phyloP scores from a whole-genome alignment of 2,888 invertebrate genomes.

The Tineola bisselliella region DNA sequence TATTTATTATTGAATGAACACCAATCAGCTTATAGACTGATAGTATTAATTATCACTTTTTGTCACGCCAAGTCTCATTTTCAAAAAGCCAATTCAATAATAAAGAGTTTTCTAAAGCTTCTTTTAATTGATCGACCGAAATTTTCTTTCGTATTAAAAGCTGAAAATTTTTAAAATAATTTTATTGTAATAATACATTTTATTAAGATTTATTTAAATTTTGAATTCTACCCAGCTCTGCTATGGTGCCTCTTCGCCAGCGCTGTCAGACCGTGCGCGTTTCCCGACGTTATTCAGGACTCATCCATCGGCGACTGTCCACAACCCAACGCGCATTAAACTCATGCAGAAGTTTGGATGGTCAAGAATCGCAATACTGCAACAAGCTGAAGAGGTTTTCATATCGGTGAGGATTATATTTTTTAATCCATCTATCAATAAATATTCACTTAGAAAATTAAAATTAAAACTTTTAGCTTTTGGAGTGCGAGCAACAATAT shows the following conservation, averaged over 20 bases:
- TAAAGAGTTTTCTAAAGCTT: not conserved
- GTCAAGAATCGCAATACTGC: conserved; percentile 96
- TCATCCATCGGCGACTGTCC: conserved; percentile 98
- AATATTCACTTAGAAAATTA: too few relatives aligned
- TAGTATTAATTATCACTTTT: not conserved
- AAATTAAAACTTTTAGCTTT: too few relatives aligned
- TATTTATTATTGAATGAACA: not conserved
- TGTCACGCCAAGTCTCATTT: not conserved
- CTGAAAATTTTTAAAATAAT: too few relatives aligned
- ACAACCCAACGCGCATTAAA: conserved; percentile 96
- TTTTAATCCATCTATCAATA: not conserved
- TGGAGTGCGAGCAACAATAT: too few relatives aligned
- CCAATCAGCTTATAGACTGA: not conserved
- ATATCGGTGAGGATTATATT: conserved; percentile 75
- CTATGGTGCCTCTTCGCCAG: conserved; percentile 98
- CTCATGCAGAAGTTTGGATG: conserved; percentile 97
- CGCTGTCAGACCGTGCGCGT: conserved; percentile 93
- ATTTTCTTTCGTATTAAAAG: too few relatives aligned
- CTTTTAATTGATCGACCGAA: not conserved
- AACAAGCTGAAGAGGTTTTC: conserved; percentile 98
- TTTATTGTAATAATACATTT: too few relatives aligned
- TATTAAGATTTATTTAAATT: too few relatives aligned
- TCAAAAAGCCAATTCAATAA: not conserved
- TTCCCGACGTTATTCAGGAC: conserved; percentile 99
- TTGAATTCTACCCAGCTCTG: conserved; percentile 75